These are phyloP conservation scores for Hippocampus mohnikei DNA, from an alignment of 2,113 vertebrate species.

Conservation along the genomic window DNA sequence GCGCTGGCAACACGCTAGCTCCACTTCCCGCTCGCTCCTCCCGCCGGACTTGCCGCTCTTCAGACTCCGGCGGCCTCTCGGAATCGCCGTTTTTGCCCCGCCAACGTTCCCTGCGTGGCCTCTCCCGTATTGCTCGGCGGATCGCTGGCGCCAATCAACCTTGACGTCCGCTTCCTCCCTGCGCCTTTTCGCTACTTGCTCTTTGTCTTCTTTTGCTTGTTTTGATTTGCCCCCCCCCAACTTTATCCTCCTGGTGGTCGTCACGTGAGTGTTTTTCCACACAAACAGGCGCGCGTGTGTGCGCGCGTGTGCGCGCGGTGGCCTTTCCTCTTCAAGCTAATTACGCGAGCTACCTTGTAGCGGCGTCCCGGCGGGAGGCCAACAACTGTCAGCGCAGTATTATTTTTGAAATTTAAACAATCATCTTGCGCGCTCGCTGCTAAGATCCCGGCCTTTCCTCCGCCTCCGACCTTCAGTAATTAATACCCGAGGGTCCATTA, in stretches of 20 bases:
- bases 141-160: too few relatives aligned
- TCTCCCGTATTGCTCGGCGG: too few relatives aligned
- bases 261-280: neutral
- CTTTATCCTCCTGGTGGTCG: neutral
- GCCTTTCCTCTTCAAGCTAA: conserved; percentile 83
- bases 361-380: conserved; percentile 68
- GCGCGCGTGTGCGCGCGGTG: neutral
- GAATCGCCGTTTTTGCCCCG: too few relatives aligned
- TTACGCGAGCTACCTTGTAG: conserved; percentile 80
- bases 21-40: too few relatives aligned
- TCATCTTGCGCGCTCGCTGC: conserved; percentile 79
- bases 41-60: too few relatives aligned
- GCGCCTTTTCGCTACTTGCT: neutral
- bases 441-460: conserved; percentile 82
- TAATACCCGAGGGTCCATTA: conserved; percentile 82
- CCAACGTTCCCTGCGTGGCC: too few relatives aligned
- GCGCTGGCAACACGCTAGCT: too few relatives aligned
- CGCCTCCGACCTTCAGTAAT: conserved; percentile 84
- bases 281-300: neutral
- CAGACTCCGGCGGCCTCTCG: too few relatives aligned
- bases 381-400: conserved; percentile 82
- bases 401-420: conserved; percentile 86
- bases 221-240: neutral
- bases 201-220: neutral
- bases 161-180: neutral